Conservation (phyloP, 2,797 vertebrate species). For the Xiphorhynchus erythropygius region DNA sequence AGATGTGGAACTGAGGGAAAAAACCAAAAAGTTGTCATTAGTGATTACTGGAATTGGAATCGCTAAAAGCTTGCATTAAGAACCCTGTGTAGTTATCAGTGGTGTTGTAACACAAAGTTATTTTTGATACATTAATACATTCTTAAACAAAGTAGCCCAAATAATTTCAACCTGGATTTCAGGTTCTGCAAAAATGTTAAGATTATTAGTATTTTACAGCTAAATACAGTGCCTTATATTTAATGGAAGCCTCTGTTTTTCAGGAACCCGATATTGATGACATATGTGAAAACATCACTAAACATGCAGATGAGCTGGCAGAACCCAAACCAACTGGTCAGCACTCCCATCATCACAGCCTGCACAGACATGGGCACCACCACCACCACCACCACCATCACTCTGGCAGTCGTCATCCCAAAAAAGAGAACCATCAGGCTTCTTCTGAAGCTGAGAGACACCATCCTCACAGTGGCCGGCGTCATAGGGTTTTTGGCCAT, state of each 20-base stretch:
- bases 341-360: not conserved
- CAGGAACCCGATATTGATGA: constrained; percentile 44
- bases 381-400: not conserved
- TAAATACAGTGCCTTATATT: not conserved
- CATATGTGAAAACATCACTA: constrained; percentile 41
- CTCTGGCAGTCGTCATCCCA: not conserved
- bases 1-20: not conserved
- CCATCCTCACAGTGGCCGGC: not conserved
- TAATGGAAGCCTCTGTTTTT: constrained; percentile 14
- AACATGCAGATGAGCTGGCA: not conserved
- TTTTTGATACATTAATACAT: not conserved
- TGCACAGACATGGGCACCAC: not conserved
- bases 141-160: not conserved
- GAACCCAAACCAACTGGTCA: not conserved
- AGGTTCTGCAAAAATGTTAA: not conserved
- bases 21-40: not conserved
- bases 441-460: not conserved
- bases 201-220: not conserved
- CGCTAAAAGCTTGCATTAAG: not conserved
- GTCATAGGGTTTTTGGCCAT: not conserved
- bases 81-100: not conserved
- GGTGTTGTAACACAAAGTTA: not conserved
- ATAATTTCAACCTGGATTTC: not conserved
- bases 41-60: not conserved
- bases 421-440: not conserved